These are phyloP conservation scores for Magallana gigas DNA, from an alignment of 1,140 invertebrate genomes.

Conservation along the genomic window DNA sequence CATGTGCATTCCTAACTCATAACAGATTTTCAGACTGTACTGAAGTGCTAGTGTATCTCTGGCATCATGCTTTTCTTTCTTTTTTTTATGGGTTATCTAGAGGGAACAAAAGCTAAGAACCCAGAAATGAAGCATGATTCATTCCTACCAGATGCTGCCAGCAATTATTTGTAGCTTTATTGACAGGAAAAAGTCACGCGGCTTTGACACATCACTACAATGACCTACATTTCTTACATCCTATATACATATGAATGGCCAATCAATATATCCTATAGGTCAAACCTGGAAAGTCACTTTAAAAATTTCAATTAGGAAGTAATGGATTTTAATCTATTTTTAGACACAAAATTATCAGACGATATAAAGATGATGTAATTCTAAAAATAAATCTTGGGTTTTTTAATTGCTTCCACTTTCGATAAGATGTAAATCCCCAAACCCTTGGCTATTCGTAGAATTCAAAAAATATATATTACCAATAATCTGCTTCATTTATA, in stretches of 20 bases:
- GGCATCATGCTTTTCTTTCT: neutral
- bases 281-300: no score
- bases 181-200: conserved; percentile 1
- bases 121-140: conserved; percentile 13
- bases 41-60: conserved; percentile 7
- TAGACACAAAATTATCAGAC: neutral
- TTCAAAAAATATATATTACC: neutral
- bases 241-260: neutral
- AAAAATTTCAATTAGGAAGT: neutral
- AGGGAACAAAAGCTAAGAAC: neutral
- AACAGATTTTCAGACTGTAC: neutral
- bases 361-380: neutral
- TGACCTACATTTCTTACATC: conserved; percentile 13
- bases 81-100: neutral
- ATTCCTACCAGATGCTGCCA: conserved; percentile 11
- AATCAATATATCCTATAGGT: neutral
- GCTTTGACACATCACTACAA: conserved; percentile 11
- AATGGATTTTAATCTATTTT: neutral
- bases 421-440: neutral
- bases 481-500: neutral
- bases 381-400: conserved; percentile 9
- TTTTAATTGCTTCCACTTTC: neutral
- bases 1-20: no score
- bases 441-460: neutral
- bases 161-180: neutral